Conservation (phyloP, 1,140 invertebrate species). For the Drosophila eugracilis region DNA sequence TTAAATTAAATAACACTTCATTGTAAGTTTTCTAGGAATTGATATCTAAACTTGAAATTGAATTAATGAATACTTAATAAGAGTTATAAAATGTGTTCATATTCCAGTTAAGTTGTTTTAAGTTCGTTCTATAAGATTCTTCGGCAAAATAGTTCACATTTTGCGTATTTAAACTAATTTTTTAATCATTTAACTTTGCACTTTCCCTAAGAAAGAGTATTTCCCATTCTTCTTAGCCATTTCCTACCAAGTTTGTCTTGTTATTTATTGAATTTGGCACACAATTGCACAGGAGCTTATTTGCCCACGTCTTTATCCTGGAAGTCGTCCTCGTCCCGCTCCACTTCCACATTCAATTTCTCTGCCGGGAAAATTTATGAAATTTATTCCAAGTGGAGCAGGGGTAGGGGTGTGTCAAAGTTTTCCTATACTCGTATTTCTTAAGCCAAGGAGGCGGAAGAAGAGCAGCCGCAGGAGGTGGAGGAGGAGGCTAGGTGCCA, state of each 20-base stretch:
- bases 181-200: too few species aligned
- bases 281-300: slow-evolving; percentile 46
- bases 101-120: too few species aligned
- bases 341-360: slow-evolving; percentile 32
- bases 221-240: background rate
- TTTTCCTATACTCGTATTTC: slow-evolving; percentile 27
- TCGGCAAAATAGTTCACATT: too few species aligned
- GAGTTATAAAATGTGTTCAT: too few species aligned
- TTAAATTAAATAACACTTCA: too few species aligned
- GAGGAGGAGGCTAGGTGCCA: slow-evolving; percentile 1
- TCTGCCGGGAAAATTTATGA: slow-evolving; percentile 36
- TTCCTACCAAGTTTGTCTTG: background rate
- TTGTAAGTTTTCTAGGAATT: too few species aligned
- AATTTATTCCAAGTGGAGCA: slow-evolving; percentile 51
- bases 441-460: background rate
- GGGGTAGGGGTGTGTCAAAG: slow-evolving; percentile 16
- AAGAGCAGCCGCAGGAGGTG: background rate
- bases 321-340: background rate
- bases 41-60: too few species aligned
- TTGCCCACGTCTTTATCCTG: background rate
- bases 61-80: background rate
- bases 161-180: too few species aligned
- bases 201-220: slow-evolving; percentile 15
- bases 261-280: slow-evolving; percentile 58
- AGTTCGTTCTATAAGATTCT: too few species aligned